Evolutionary conservation across 92 coral and sea anemone genomes (phyloP).

Genomic region (Palythoa grandiflora): DNA sequence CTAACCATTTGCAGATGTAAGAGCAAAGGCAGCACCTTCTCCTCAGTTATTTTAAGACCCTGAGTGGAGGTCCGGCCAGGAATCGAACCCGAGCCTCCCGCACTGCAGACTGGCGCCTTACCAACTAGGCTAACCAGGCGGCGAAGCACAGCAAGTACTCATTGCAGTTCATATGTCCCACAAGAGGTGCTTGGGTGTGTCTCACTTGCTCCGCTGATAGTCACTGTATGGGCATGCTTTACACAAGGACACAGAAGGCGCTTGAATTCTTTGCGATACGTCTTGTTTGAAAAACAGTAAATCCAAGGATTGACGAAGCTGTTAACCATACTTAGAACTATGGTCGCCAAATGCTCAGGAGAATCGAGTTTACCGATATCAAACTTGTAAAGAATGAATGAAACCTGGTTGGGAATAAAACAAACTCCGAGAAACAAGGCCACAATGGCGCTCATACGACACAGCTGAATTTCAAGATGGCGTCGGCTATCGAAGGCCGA

Average conservation of each 20-base stretch:
- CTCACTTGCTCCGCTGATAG: background rate
- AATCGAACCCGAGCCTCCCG: too few relatives aligned
- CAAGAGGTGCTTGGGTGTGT: background rate
- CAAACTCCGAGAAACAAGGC: background rate
- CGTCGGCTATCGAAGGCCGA: background rate
- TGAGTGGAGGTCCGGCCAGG: too few relatives aligned
- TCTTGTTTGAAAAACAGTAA: constrained; percentile 8
- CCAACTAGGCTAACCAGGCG: too few relatives aligned
- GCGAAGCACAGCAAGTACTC: background rate
- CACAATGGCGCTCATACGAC: constrained; percentile 15
- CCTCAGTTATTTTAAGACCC: too few relatives aligned
- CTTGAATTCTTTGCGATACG: background rate
- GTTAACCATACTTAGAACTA: constrained; percentile 15
- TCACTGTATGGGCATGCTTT: background rate
- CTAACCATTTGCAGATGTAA: too few relatives aligned
- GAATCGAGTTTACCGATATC: background rate
- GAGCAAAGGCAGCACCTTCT: too few relatives aligned
- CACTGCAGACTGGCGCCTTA: too few relatives aligned
- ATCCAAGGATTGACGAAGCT: constrained; percentile 14
- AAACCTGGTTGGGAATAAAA: constrained; percentile 19
- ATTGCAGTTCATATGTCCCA: background rate
- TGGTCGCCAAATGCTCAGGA: background rate
- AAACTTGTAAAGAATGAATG: constrained; percentile 14
- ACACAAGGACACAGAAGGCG: constrained; percentile 3
- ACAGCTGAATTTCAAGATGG: constrained; percentile 5